Percentiles rank a stretch among this genome's conserved stretches.
Evolutionary conservation across 2,888 invertebrate species (phyloP).

Genomic region (Lydus trimaculatus): DNA sequence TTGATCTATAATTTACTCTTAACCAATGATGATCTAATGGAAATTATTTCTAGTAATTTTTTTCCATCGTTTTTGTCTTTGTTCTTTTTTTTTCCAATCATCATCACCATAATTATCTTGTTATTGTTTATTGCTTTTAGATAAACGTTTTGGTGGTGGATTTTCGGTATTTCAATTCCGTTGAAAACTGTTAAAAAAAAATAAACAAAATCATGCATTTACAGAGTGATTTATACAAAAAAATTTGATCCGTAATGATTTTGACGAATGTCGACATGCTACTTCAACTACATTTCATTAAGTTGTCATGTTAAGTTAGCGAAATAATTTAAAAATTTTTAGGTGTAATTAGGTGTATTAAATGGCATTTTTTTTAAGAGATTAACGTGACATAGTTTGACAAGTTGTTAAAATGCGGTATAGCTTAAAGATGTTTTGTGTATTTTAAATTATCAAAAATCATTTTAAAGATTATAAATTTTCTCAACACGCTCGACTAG

Average conservation of each 20-base stretch:
- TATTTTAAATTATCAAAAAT: background rate
- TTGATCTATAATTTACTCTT: conserved; percentile 38
- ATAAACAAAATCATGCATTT: too few species aligned
- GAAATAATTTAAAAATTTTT: background rate
- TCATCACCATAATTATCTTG: background rate
- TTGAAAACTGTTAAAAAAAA: too few species aligned
- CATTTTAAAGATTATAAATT: too few species aligned
- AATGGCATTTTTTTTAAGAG: background rate
- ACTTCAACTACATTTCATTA: background rate
- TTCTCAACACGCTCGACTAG: too few species aligned
- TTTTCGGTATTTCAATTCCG: background rate
- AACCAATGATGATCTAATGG: conserved; percentile 39
- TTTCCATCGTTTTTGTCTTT: background rate
- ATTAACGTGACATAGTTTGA: background rate
- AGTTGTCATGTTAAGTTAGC: background rate
- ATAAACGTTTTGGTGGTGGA: background rate
- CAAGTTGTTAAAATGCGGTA: background rate
- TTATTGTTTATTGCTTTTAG: background rate
- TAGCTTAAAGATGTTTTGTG: background rate
- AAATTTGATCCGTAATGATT: background rate
- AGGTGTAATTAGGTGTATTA: background rate
- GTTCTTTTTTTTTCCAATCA: background rate
- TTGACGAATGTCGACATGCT: background rate
- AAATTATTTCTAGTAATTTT: conserved; percentile 36
- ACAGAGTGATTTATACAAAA: background rate